Base-by-base conservation (phyloP, 2,113 vertebrate species). In the Spea multiplicata region DNA sequence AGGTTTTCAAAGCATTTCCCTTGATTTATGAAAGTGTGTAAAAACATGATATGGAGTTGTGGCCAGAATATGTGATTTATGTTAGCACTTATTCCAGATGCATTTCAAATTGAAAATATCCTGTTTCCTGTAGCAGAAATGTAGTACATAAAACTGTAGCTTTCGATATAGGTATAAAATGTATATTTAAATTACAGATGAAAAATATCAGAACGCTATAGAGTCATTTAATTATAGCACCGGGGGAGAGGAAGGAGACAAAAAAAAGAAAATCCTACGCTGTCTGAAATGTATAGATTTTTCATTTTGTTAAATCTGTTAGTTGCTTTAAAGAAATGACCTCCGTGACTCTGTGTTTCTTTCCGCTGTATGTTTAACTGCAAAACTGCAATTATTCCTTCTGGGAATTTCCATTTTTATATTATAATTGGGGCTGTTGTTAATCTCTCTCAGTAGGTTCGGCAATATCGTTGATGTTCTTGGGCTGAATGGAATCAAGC, bases 391-490 rank as follows among this genome's bases (percentile, higher is more conserved):
- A 68, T 68, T 68, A 57, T 49, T 17, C 73, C 66, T 76, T 76
- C 50, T 68, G 66, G 74, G 66, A 76, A 69, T 68, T 67, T 76
- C 55, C 64, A 55, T 69, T 47, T 69, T 76, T 69, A 68, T 76
- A 69, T 57, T 76, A 69, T 76, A 76, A 76, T 76, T 76, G 65
- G 65, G 30, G 17, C 66, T 76, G 30, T 47, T 17, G 74, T 62
- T 76, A 67, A 68, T 57, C 50, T 76, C 44, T 76, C 65, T 10
- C 30, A 66, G 59, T 44, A 57, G 74, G 46, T 53, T 69, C 30
- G 6, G 49, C 66, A 59, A 48, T 76, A 76, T 46, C 48, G 66
- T 69, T 68, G 13, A 68, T 59, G 44, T 76, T 76, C 65, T 57
- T 30, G 50, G 66, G 74, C 17, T 3, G 7, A 66, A 68, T 69